These are phyloP conservation scores for Leucoma salicis DNA, from an alignment of 2,888 invertebrate species.

Conservation along the genomic window DNA sequence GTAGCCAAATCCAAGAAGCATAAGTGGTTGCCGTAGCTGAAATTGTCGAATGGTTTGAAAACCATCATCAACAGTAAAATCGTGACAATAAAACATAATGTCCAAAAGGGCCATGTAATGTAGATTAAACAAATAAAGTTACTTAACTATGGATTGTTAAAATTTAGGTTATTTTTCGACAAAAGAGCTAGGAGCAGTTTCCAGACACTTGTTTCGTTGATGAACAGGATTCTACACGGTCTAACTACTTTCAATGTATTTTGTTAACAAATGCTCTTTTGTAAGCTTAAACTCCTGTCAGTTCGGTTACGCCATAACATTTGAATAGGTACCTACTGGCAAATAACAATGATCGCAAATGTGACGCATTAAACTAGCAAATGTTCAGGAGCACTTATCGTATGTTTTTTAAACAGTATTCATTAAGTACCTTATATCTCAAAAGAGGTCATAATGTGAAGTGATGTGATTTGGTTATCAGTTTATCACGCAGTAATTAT, in stretches of 20 bases:
- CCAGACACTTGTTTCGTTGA: conserved; percentile 24
- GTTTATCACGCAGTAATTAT: conserved; percentile 54
- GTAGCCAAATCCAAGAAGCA: too few relatives aligned
- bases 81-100: too few relatives aligned
- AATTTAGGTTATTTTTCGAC: conserved; percentile 25
- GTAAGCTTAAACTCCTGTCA: conserved; percentile 15
- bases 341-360: neutral
- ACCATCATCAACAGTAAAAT: too few relatives aligned
- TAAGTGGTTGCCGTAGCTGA: too few relatives aligned
- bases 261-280: conserved; percentile 34
- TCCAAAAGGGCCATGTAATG: too few relatives aligned
- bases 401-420: conserved; percentile 58
- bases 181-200: conserved; percentile 23
- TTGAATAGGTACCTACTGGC: neutral
- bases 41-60: too few relatives aligned
- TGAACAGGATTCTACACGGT: conserved; percentile 40
- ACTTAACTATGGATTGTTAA: too few relatives aligned
- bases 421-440: conserved; percentile 64
- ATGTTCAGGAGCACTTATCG: conserved; percentile 40
- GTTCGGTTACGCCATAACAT: conserved; percentile 15
- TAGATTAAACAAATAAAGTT: too few relatives aligned
- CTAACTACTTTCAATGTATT: conserved; percentile 46
- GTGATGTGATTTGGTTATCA: conserved; percentile 52
- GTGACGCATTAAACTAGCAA: neutral
- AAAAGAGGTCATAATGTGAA: conserved; percentile 50